Evolutionary conservation across 2,888 invertebrate species (phyloP).

Genomic region (Parasteatoda lunata): DNA sequence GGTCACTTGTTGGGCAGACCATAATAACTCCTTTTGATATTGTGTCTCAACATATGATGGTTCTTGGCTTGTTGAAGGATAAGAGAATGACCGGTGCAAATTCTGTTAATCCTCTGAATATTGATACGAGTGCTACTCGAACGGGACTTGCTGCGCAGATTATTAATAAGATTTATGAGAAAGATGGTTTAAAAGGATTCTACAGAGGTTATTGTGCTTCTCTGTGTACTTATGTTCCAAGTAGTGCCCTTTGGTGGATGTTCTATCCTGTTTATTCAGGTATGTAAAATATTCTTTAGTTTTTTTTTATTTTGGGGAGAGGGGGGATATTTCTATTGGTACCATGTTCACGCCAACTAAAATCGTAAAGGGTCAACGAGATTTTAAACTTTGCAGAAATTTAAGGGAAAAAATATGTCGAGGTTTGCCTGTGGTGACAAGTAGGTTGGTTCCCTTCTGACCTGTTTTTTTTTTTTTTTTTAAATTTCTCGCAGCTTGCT

Average conservation of each 20-base stretch:
- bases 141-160: constrained; percentile 76
- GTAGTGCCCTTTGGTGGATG: constrained; percentile 98
- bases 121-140: constrained; percentile 44
- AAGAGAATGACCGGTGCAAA: constrained; percentile 49
- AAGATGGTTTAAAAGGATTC: constrained; percentile 90
- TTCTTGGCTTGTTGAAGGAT: constrained; percentile 80
- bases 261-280: constrained; percentile 96
- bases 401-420: too few relatives aligned
- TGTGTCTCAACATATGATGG: constrained; percentile 96
- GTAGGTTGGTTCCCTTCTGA: too few relatives aligned
- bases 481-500: too few relatives aligned
- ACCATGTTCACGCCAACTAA: too few relatives aligned
- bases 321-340: too few relatives aligned
- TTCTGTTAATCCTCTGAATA: constrained; percentile 62
- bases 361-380: too few relatives aligned
- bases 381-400: too few relatives aligned
- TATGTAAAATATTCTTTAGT: constrained; percentile 73
- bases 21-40: constrained; percentile 97
- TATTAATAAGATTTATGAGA: constrained; percentile 83
- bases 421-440: too few relatives aligned
- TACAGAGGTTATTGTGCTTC: constrained; percentile 96
- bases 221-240: constrained; percentile 93
- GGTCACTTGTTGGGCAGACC: constrained; percentile 94
- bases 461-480: too few relatives aligned
- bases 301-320: not conserved